A percentile compares a stretch with the other conserved stretches of the same genome.
These are phyloP conservation scores for Proteles cristata DNA, from an alignment of 2,113 vertebrate species.

Conservation along the genomic window DNA sequence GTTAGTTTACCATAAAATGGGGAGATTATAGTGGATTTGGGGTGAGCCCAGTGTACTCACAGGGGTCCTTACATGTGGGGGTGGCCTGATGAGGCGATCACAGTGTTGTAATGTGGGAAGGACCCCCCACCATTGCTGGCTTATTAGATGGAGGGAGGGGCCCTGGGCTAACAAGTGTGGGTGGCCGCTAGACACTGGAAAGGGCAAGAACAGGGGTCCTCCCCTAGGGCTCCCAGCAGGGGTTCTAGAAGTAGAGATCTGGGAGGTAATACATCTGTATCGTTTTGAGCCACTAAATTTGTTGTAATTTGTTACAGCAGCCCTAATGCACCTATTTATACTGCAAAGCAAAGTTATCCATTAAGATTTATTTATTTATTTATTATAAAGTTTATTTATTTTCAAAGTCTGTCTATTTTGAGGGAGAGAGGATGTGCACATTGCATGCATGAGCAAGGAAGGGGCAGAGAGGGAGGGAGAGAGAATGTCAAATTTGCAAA, in stretches of 20 bases:
- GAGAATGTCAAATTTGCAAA: no score
- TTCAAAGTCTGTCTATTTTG: no score
- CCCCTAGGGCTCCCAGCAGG: neutral
- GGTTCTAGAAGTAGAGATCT: neutral
- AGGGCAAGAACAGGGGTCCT: neutral
- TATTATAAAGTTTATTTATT: no score
- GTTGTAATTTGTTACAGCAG: neutral
- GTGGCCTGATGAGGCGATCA: neutral
- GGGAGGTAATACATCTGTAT: neutral
- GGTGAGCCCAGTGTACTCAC: neutral
- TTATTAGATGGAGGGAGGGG: neutral
- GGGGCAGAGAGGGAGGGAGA: no score
- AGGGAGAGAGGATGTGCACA: no score
- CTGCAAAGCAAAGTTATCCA: neutral
- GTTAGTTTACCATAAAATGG: neutral
- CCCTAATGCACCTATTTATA: neutral
- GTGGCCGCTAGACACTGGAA: neutral
- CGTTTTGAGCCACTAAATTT: neutral
- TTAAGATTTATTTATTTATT: neutral
- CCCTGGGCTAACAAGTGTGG: accelerated
- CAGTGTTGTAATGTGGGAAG: neutral
- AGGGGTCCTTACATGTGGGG: neutral
- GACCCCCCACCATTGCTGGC: neutral
- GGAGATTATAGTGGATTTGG: neutral
- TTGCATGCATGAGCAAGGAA: no score